Evolutionary conservation across 2,797 vertebrate genomes (phyloP).

Genomic region (Chaetophractus vellerosus): DNA sequence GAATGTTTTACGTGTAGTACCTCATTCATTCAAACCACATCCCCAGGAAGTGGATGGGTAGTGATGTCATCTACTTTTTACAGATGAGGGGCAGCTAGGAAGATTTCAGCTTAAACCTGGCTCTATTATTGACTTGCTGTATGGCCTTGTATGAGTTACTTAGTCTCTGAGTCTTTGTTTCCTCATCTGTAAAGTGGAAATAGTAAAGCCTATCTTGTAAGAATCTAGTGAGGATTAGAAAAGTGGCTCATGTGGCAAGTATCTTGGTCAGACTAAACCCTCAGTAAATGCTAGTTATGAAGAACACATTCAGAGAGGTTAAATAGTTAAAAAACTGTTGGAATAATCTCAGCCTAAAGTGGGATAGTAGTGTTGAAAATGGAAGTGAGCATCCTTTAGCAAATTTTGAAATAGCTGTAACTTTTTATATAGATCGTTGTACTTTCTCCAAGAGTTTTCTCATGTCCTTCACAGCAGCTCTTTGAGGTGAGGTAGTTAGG

Average conservation of each 20-base stretch:
- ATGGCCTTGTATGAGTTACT: neutral
- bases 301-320: constrained; percentile 13
- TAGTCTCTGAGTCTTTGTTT: neutral
- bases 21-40: neutral
- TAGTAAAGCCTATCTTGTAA: neutral
- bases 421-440: neutral
- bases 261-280: neutral
- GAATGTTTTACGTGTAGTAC: neutral
- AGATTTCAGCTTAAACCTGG: neutral
- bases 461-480: neutral
- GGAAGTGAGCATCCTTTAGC: neutral
- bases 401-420: neutral
- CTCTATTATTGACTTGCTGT: neutral
- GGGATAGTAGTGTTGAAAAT: neutral
- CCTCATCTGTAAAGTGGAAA: neutral
- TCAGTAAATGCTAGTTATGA: constrained; percentile 22
- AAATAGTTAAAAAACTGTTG: neutral
- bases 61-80: neutral
- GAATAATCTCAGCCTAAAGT: neutral
- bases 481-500: neutral
- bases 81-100: neutral
- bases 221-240: neutral
- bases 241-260: neutral
- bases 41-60: neutral
- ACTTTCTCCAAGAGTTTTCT: neutral